Conservation (phyloP, 2,113 vertebrate species). For the Pachycephala philippinensis region DNA sequence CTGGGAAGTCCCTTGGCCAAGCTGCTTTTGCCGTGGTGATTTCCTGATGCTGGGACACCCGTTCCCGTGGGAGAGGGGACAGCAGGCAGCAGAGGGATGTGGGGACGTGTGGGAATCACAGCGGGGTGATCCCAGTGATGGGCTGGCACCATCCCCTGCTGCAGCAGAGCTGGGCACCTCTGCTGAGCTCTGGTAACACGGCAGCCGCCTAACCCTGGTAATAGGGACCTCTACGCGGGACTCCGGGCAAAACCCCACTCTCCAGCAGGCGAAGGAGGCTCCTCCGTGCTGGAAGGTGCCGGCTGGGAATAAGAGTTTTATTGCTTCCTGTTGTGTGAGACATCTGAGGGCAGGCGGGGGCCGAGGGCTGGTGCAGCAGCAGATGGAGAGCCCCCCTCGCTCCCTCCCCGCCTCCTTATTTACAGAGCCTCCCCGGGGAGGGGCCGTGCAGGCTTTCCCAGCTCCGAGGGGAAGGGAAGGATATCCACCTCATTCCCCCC, state of each 20-base stretch:
- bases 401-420: background rate
- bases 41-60: background rate
- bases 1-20: background rate
- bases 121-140: fast-evolving
- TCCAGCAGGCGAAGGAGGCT: background rate
- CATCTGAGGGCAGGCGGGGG: background rate
- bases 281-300: background rate
- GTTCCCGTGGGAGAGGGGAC: background rate
- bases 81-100: background rate
- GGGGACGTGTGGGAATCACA: fast-evolving
- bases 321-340: slow-evolving; percentile 33
- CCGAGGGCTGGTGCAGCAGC: slow-evolving; percentile 2
- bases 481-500: background rate
- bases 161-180: background rate
- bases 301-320: background rate
- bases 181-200: fast-evolving
- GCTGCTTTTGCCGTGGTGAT: fast-evolving
- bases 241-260: background rate
- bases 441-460: background rate
- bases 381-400: background rate
- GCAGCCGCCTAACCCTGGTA: background rate
- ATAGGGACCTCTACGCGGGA: background rate
- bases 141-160: background rate
- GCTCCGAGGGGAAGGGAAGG: background rate
- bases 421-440: slow-evolving; percentile 32